phyloP scores from a whole-genome alignment of 2,797 vertebrate species.

The Cichlasoma orientale region DNA sequence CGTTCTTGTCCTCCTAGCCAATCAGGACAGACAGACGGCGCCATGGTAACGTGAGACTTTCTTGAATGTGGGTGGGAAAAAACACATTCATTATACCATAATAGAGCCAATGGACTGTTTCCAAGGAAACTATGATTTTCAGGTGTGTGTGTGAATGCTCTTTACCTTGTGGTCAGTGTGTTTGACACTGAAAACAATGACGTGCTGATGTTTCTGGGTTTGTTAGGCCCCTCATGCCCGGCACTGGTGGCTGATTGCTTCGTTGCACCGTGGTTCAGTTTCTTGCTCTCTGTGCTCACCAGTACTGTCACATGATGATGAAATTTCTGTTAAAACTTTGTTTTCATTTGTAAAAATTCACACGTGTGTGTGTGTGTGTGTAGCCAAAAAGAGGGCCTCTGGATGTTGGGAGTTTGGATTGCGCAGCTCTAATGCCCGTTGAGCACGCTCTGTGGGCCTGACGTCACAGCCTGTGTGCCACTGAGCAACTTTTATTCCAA shows the following conservation, averaged over 20 bases:
- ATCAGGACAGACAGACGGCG: slow-evolving; percentile 51
- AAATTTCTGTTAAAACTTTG: neutral
- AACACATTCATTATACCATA: slow-evolving; percentile 67
- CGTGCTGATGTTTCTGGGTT: slow-evolving; percentile 29
- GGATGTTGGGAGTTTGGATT: neutral
- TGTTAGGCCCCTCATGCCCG: neutral
- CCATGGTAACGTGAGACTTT: slow-evolving; percentile 76
- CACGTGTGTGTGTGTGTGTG: neutral
- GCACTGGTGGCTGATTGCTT: neutral
- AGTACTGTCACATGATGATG: neutral
- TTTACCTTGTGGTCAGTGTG: slow-evolving; percentile 38
- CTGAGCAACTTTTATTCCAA: neutral
- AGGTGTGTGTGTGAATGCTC: slow-evolving; percentile 53
- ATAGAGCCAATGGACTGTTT: slow-evolving; percentile 75
- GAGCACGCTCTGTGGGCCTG: fast-evolving
- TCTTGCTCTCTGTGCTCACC: neutral
- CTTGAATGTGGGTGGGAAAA: slow-evolving; percentile 71
- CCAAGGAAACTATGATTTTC: slow-evolving; percentile 82
- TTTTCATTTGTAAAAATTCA: neutral
- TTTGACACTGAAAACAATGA: slow-evolving; percentile 46
- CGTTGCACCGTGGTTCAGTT: neutral
- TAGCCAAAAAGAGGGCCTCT: no score
- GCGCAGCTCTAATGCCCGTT: neutral
- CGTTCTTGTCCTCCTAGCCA: slow-evolving; percentile 46
- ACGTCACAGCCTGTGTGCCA: fast-evolving